These are phyloP conservation scores for Chionoecetes opilio DNA, from an alignment of 1,140 invertebrate genomes.

Conservation along the genomic window DNA sequence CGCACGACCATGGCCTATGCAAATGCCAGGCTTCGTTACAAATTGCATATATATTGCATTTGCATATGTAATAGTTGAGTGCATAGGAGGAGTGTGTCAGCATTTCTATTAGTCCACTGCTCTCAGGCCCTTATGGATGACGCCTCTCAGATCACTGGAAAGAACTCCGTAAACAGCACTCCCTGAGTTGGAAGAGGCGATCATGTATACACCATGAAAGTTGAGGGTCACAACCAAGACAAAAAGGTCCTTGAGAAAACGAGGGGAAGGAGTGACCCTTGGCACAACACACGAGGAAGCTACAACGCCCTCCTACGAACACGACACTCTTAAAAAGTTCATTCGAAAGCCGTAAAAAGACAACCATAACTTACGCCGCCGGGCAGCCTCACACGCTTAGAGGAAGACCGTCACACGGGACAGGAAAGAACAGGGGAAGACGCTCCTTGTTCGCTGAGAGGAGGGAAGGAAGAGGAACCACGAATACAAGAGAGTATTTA, in stretches of 20 bases:
- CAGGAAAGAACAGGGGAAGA: conserved; percentile 76
- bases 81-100: conserved; percentile 79
- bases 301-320: conserved; percentile 71
- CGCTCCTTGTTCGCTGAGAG: conserved; percentile 71
- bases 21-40: conserved; percentile 75
- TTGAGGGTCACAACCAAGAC: conserved; percentile 76
- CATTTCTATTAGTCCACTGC: conserved; percentile 76
- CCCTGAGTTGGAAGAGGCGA: conserved; percentile 80
- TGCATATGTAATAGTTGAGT: conserved; percentile 79
- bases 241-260: conserved; percentile 70
- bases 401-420: conserved; percentile 67
- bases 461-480: conserved; percentile 72
- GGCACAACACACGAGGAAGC: conserved; percentile 70
- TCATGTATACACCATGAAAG: conserved; percentile 79
- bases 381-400: conserved; percentile 74
- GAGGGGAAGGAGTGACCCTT: conserved; percentile 69
- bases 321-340: conserved; percentile 71
- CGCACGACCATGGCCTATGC: conserved; percentile 73
- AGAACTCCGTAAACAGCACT: conserved; percentile 79
- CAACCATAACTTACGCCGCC: conserved; percentile 67
- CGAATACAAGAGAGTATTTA: conserved; percentile 76
- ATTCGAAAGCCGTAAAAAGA: conserved; percentile 75
- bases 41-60: conserved; percentile 79
- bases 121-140: conserved; percentile 71
- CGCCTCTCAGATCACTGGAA: conserved; percentile 79